Conservation (phyloP, 2,888 invertebrate species). For the Campoletis raptor region DNA sequence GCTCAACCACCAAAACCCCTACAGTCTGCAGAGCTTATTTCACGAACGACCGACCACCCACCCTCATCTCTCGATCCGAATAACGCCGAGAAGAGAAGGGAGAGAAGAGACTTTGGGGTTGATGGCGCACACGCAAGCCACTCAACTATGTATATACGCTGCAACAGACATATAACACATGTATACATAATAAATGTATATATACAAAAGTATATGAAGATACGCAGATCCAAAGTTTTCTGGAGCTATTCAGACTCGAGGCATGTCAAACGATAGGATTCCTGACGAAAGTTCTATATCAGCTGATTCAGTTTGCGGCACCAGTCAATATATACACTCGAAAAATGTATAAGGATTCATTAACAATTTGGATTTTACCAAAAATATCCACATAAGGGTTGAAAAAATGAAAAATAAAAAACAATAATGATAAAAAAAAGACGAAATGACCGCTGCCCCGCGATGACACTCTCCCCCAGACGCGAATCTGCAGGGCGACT, state of each 20-base stretch:
- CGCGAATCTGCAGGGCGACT: slow-evolving; percentile 24
- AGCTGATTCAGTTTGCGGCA: slow-evolving; percentile 3
- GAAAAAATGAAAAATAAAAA: too few species aligned
- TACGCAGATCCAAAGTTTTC: neutral
- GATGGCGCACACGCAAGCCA: slow-evolving; percentile 54
- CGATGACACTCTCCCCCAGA: slow-evolving; percentile 22
- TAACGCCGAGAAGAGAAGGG: slow-evolving; percentile 20
- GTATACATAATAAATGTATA: neutral
- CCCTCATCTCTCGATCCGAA: slow-evolving; percentile 56
- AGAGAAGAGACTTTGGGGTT: slow-evolving; percentile 23
- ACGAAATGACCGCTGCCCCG: neutral
- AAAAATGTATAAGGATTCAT: neutral
- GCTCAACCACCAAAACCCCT: slow-evolving; percentile 83
- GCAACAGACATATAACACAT: slow-evolving; percentile 33
- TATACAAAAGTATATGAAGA: neutral
- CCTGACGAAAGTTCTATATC: neutral
- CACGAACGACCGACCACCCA: slow-evolving; percentile 81
- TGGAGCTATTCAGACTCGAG: neutral
- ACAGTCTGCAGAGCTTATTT: slow-evolving; percentile 83
- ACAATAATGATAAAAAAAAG: too few species aligned
- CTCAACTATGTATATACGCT: slow-evolving; percentile 33
- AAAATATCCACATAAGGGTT: neutral
- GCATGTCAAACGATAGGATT: neutral
- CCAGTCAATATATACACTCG: neutral
- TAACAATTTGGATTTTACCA: neutral